Conservation (phyloP, 2,888 invertebrate genomes). For the Drosophila pseudotalamancana region DNA sequence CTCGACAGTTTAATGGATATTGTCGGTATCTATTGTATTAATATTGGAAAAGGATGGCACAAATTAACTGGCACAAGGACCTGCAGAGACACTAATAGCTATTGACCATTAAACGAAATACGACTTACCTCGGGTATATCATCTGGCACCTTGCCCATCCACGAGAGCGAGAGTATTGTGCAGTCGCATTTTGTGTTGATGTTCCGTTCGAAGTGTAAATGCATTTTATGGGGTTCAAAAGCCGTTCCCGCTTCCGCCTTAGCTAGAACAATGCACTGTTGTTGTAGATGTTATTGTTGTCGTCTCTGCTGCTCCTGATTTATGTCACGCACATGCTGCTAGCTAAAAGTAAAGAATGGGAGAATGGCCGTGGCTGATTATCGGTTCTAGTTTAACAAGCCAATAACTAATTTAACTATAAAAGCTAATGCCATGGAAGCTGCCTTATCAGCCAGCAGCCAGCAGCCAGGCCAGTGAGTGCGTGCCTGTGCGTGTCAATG, state of each 20-base stretch:
- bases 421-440: conserved; percentile 52
- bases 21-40: conserved; percentile 71
- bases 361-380: conserved; percentile 44
- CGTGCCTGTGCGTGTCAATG: conserved; percentile 13
- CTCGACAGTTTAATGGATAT: conserved; percentile 67
- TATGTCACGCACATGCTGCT: conserved; percentile 69
- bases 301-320: conserved; percentile 20
- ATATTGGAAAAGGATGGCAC: conserved; percentile 45
- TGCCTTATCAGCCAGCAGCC: conserved; percentile 66
- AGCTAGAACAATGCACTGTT: conserved; percentile 40
- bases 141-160: conserved; percentile 99
- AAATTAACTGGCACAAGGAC: conserved; percentile 14
- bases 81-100: conserved; percentile 37
- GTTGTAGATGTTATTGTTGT: conserved; percentile 11
- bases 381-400: conserved; percentile 73
- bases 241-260: conserved; percentile 47
- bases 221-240: conserved; percentile 87
- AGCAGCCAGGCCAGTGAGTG: conserved; percentile 25
- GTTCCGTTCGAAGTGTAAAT: conserved; percentile 97
- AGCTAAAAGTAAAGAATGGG: conserved; percentile 19
- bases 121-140: conserved; percentile 94
- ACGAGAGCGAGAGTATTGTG: conserved; percentile 96
- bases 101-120: conserved; percentile 24
- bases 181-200: conserved; percentile 97
- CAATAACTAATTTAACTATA: conserved; percentile 78